Evolutionary conservation across 2,113 vertebrate genomes (phyloP).

Genomic region (Elaphurus davidianus): DNA sequence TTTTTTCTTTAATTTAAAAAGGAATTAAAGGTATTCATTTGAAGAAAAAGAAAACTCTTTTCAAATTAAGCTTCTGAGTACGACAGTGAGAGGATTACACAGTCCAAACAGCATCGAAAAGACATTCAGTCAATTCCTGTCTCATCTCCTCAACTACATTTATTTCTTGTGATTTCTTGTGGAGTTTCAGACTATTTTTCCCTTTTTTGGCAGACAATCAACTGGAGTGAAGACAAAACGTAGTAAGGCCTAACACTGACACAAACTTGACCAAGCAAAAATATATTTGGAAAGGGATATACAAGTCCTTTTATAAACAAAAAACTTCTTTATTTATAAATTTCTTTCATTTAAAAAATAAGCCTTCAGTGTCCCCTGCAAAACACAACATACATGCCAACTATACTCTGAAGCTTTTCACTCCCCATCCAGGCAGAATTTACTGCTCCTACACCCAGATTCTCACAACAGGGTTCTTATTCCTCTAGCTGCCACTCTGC

Average conservation of each 20-base stretch:
- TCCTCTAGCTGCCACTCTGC: background rate
- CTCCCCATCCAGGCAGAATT: background rate
- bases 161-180: background rate
- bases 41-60: background rate
- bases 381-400: background rate
- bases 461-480: background rate
- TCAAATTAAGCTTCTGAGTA: background rate
- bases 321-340: background rate
- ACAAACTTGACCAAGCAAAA: conserved; percentile 41
- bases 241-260: conserved; percentile 41
- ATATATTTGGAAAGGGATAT: background rate
- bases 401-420: background rate
- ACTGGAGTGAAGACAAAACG: background rate
- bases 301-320: conserved; percentile 29
- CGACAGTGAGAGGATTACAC: background rate
- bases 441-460: background rate
- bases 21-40: background rate
- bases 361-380: background rate
- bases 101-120: background rate
- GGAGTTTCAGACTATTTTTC: background rate
- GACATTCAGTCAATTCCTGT: background rate
- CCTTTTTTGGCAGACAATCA: conserved; percentile 3
- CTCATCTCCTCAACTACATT: background rate
- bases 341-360: background rate
- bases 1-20: background rate